Percentiles rank a stretch among this genome's conserved stretches.
These are phyloP conservation scores for Apodemus sylvaticus DNA, from an alignment of 2,113 vertebrate species.

Conservation along the genomic window DNA sequence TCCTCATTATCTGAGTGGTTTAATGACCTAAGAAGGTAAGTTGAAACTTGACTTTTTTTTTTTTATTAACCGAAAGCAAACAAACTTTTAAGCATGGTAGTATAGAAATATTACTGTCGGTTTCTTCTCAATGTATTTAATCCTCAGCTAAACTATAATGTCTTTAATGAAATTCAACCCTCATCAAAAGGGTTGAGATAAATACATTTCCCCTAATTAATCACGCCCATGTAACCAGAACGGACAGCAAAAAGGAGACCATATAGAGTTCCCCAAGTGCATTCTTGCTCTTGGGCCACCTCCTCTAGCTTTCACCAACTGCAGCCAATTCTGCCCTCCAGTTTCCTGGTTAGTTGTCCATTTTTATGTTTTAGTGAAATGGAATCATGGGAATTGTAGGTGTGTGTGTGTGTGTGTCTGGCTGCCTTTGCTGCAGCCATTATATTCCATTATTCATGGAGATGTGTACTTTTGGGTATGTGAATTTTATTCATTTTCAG, in stretches of 20 bases:
- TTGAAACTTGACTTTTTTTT: constrained; percentile 53
- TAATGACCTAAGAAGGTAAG: constrained; percentile 41
- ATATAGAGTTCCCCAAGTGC: background rate
- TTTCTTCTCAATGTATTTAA: constrained; percentile 14
- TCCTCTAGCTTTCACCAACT: background rate
- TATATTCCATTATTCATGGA: background rate
- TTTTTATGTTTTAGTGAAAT: background rate
- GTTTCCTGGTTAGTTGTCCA: background rate
- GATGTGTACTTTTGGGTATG: background rate
- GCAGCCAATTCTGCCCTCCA: background rate
- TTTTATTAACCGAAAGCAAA: constrained; percentile 40
- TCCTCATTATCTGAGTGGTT: background rate
- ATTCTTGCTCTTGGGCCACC: no score
- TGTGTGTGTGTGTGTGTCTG: background rate
- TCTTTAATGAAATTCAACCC: background rate
- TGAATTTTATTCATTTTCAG: background rate
- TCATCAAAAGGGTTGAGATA: background rate
- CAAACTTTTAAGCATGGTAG: constrained; percentile 45
- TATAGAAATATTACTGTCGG: constrained; percentile 5
- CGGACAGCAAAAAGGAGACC: background rate
- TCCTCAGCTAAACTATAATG: background rate
- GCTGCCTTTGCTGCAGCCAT: background rate
- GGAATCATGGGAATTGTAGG: background rate
- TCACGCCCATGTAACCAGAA: background rate
- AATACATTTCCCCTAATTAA: background rate